Conservation (phyloP, 2,113 vertebrate species). For the Shinisaurus crocodilurus region DNA sequence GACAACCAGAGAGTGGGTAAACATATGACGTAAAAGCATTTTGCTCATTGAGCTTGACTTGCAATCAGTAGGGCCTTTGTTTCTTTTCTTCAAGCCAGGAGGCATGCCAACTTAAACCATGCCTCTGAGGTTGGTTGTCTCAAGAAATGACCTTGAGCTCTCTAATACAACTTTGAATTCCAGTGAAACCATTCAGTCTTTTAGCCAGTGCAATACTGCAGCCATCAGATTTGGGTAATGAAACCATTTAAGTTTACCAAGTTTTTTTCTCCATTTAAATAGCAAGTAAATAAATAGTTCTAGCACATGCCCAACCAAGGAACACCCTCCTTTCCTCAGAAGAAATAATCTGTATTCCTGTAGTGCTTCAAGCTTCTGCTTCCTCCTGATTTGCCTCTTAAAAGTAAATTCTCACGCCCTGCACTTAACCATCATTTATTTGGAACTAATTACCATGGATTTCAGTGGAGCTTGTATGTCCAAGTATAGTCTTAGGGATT, state of each 20-base stretch:
- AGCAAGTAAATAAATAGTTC: background rate
- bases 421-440: background rate
- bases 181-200: conserved; percentile 12
- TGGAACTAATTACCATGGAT: conserved; percentile 13
- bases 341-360: conserved; percentile 25
- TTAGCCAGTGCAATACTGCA: background rate
- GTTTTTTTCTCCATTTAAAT: conserved; percentile 1
- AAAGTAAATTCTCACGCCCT: conserved; percentile 12
- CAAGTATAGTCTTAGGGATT: background rate
- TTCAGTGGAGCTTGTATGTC: background rate
- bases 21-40: conserved; percentile 51
- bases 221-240: background rate
- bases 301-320: background rate
- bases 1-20: conserved; percentile 54
- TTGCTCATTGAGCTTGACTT: conserved; percentile 56
- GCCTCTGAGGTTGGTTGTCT: conserved; percentile 46
- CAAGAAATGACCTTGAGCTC: conserved; percentile 53
- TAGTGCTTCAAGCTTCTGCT: background rate
- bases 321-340: background rate
- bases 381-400: background rate
- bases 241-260: background rate
- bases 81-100: conserved; percentile 56
- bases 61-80: conserved; percentile 53
- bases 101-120: conserved; percentile 57
- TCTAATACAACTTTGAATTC: conserved; percentile 1